These are phyloP conservation scores for Megaceryle alcyon DNA, from an alignment of 2,797 vertebrate genomes.

Conservation along the genomic window DNA sequence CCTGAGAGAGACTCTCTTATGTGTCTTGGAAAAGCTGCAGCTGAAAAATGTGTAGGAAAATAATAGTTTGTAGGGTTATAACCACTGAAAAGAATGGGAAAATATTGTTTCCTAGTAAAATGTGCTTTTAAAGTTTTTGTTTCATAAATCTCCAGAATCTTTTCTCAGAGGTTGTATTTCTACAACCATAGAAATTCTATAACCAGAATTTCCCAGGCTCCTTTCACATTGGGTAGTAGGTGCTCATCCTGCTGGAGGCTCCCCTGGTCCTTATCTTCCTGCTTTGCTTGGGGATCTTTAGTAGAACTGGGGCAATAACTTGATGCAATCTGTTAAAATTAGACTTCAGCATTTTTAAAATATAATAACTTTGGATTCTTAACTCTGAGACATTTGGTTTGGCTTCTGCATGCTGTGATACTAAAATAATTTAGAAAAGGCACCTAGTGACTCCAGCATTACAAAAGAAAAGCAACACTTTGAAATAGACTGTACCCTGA, in stretches of 20 bases:
- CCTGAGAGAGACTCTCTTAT: neutral
- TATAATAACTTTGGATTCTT: neutral
- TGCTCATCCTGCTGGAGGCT: neutral
- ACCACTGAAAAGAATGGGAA: neutral
- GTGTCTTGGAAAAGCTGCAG: neutral
- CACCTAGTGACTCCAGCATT: neutral
- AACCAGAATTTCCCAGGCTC: neutral
- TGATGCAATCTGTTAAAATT: neutral
- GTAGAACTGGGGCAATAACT: neutral
- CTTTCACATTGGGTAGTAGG: neutral
- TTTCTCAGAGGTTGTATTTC: neutral
- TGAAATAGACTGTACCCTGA: neutral
- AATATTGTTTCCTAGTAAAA: neutral
- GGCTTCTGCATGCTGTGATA: neutral
- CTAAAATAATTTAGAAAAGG: neutral
- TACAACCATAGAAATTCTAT: neutral
- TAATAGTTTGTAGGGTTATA: neutral
- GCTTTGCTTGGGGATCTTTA: neutral
- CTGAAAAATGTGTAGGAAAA: slow-evolving; percentile 4
- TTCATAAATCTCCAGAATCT: neutral
- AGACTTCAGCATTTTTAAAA: neutral
- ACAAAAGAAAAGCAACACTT: neutral
- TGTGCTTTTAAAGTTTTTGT: neutral
- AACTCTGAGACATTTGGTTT: neutral
- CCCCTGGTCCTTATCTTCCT: neutral